Percentiles rank a stretch among this genome's conserved stretches.
These are phyloP conservation scores for Muscina levida DNA, from an alignment of 2,888 invertebrate species.

Conservation along the genomic window DNA sequence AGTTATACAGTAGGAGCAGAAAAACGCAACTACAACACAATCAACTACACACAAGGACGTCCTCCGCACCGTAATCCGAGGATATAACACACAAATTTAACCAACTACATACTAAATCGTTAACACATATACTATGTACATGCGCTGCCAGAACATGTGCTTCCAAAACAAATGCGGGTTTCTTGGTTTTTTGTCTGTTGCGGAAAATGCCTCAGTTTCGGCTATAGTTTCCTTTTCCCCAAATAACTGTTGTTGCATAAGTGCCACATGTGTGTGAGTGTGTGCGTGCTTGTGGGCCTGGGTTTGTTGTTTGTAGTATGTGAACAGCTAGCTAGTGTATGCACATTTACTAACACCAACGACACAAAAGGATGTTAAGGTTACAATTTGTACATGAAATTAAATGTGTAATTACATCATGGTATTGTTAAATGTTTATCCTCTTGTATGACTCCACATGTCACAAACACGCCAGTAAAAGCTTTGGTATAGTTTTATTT, in stretches of 20 bases:
- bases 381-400: slow-evolving; percentile 64
- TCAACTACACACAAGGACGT: slow-evolving; percentile 24
- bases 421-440: slow-evolving; percentile 56
- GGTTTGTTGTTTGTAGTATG: neutral
- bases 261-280: slow-evolving; percentile 17
- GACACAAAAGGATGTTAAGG: slow-evolving; percentile 48
- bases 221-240: neutral
- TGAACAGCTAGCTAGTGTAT: too few relatives aligned
- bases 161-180: slow-evolving; percentile 32
- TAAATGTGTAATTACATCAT: slow-evolving; percentile 65
- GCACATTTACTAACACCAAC: neutral
- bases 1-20: neutral
- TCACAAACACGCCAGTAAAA: slow-evolving; percentile 48
- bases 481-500: too few relatives aligned
- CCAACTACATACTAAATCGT: too few relatives aligned
- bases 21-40: neutral
- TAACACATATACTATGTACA: neutral
- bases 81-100: neutral
- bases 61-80: neutral
- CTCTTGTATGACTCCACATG: slow-evolving; percentile 58
- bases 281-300: slow-evolving; percentile 9
- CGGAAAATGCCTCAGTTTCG: neutral
- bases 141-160: slow-evolving; percentile 30
- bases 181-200: neutral
- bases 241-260: slow-evolving; percentile 11